Conservation (phyloP, 2,113 vertebrate genomes). For the Donacobius atricapilla region DNA sequence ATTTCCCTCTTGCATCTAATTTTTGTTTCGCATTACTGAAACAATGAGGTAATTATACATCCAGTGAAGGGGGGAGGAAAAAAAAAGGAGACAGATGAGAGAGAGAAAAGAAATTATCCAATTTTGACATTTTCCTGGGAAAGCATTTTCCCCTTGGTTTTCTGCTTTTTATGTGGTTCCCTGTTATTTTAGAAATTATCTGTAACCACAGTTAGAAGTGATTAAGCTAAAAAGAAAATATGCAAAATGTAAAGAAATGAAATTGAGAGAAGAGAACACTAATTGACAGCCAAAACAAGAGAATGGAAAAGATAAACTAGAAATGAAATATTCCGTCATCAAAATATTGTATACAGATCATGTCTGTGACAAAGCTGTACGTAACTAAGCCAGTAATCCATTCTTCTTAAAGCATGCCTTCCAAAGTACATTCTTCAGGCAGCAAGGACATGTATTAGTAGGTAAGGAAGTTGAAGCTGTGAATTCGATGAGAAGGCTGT, state of each 20-base stretch:
- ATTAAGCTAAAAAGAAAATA: constrained; percentile 37
- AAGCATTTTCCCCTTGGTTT: constrained; percentile 21
- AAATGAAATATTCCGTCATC: constrained; percentile 1
- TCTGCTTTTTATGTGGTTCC: not conserved
- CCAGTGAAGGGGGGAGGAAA: not conserved
- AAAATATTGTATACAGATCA: constrained; percentile 12
- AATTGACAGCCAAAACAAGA: not conserved
- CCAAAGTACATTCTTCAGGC: constrained; percentile 8
- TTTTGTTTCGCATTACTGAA: constrained; percentile 70
- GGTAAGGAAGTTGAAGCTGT: constrained; percentile 28
- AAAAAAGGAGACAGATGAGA: not conserved
- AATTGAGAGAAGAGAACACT: not conserved
- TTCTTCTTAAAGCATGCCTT: not conserved
- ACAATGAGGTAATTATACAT: constrained; percentile 68
- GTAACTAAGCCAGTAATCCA: not conserved
- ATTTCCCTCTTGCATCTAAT: constrained; percentile 65
- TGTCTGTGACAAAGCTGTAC: not conserved
- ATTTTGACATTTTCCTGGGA: constrained; percentile 46
- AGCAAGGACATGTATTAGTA: not conserved
- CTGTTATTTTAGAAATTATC: constrained; percentile 47
- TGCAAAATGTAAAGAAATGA: not conserved
- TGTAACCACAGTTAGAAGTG: not conserved
- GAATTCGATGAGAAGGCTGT: not conserved
- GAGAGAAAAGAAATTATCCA: constrained; percentile 32
- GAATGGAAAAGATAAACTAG: not conserved